A percentile compares a stretch with the other conserved stretches of the same genome.
Conservation (phyloP, 2,113 vertebrate species). For the Paraplagusia blochii region DNA sequence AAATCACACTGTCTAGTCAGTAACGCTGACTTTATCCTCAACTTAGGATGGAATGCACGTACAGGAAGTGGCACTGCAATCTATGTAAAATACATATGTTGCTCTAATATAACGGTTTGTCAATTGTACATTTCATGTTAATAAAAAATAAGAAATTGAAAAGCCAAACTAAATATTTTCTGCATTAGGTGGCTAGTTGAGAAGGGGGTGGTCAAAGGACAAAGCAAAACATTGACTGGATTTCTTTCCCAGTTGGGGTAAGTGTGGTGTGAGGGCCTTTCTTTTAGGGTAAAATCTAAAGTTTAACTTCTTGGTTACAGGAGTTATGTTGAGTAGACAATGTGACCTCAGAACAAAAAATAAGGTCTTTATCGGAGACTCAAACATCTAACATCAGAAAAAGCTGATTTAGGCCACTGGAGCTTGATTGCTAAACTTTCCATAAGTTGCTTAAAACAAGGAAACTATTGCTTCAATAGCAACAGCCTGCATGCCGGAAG, state of each 20-base stretch:
- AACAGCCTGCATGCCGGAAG: no score
- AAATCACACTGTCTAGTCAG: slow-evolving; percentile 58
- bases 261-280: slow-evolving; percentile 55
- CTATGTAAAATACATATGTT: slow-evolving; percentile 66
- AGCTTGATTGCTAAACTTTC: no score
- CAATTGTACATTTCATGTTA: slow-evolving; percentile 48
- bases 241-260: slow-evolving; percentile 44
- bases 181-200: slow-evolving; percentile 55
- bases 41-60: slow-evolving; percentile 61
- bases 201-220: slow-evolving; percentile 60
- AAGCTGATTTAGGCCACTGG: no score
- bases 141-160: slow-evolving; percentile 69
- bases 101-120: slow-evolving; percentile 57
- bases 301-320: no score
- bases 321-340: no score
- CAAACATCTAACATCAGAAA: no score
- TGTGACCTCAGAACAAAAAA: no score
- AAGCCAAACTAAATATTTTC: no score
- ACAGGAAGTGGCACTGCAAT: slow-evolving; percentile 25
- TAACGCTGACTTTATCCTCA: slow-evolving; percentile 66
- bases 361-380: no score
- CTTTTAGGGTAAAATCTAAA: slow-evolving; percentile 7
- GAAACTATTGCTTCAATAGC: no score
- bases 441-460: no score
- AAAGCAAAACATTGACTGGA: slow-evolving; percentile 34